phyloP scores from a whole-genome alignment of 2,888 invertebrate species.

The Orgyia antiqua region DNA sequence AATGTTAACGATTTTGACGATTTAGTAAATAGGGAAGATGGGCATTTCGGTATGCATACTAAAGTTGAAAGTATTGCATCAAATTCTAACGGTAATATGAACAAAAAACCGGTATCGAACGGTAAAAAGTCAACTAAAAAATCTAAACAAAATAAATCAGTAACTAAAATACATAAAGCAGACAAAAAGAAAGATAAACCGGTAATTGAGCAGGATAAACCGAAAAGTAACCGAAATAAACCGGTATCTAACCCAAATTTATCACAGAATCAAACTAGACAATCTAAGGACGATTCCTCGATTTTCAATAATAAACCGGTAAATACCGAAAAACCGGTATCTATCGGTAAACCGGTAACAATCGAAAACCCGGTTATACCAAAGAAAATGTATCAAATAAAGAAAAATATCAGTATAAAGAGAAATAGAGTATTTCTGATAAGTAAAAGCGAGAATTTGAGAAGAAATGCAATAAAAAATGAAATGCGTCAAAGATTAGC shows the following conservation, averaged over 20 bases:
- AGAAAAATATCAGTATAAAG: slow-evolving; percentile 4
- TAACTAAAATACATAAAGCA: too few species aligned
- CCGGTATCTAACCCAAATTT: not conserved
- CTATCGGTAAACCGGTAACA: too few species aligned
- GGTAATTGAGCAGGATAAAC: not conserved
- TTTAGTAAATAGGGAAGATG: slow-evolving; percentile 36
- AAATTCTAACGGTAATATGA: too few species aligned
- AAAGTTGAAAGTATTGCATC: not conserved
- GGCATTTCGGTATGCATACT: slow-evolving; percentile 42
- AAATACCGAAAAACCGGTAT: too few species aligned
- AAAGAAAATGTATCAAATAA: slow-evolving; percentile 1
- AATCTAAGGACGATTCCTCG: too few species aligned
- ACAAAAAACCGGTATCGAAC: not conserved
- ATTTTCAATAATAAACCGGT: too few species aligned
- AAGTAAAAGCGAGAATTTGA: slow-evolving; percentile 36
- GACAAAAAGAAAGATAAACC: too few species aligned
- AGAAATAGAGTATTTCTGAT: slow-evolving; percentile 27
- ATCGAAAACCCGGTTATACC: not conserved
- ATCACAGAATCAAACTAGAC: too few species aligned
- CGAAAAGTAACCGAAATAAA: not conserved
- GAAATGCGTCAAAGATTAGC: slow-evolving; percentile 14
- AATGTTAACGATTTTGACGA: slow-evolving; percentile 51
- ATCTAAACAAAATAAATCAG: too few species aligned
- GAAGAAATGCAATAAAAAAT: slow-evolving; percentile 27
- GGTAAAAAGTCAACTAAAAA: too few species aligned